Conservation (phyloP, 2,888 invertebrate species). For the Microplitis manilae region DNA sequence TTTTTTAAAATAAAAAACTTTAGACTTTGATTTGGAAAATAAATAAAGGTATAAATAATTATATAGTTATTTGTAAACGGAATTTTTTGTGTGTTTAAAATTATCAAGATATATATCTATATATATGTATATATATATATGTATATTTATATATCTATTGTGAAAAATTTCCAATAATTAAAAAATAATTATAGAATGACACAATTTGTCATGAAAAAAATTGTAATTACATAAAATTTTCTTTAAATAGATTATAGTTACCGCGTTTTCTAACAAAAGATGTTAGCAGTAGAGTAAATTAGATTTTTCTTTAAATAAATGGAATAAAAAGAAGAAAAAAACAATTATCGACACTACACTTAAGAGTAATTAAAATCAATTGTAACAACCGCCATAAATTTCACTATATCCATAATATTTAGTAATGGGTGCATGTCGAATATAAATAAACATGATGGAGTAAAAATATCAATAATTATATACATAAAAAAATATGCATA, state of each 20-base stretch:
- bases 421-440: slow-evolving; percentile 30
- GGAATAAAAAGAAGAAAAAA: not conserved
- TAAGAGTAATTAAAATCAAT: not conserved
- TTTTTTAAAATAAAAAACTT: not conserved
- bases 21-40: not conserved
- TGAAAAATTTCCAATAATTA: not conserved
- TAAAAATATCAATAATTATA: slow-evolving; percentile 3
- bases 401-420: slow-evolving; percentile 21
- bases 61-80: not conserved
- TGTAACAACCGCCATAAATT: not conserved
- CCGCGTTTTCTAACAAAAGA: not conserved
- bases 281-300: not conserved
- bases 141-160: too few species aligned
- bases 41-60: not conserved
- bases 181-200: not conserved
- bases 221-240: not conserved
- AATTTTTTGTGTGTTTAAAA: too few species aligned
- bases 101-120: too few species aligned
- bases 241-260: not conserved
- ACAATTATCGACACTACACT: not conserved
- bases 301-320: not conserved
- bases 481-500: not conserved
- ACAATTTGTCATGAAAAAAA: not conserved
- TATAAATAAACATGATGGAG: not conserved
- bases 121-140: too few species aligned